A percentile compares a stretch with the other conserved stretches of the same genome.
phyloP scores from a whole-genome alignment of 2,888 invertebrate species.

The Hartigia nigra region DNA sequence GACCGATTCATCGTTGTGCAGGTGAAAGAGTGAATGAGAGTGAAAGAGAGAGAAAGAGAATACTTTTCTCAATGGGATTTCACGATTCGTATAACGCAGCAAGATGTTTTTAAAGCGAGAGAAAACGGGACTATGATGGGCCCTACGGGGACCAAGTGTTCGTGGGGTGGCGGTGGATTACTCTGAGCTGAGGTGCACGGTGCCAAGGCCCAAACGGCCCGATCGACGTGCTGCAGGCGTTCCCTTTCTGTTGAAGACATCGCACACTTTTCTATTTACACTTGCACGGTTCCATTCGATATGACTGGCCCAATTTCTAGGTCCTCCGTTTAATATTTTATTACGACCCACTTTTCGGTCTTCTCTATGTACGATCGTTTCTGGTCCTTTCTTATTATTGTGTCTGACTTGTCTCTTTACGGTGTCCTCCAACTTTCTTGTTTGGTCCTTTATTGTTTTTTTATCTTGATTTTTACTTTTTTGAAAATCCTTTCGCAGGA shows the following conservation, averaged over 20 bases:
- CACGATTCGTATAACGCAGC: neutral
- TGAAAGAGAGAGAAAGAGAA: neutral
- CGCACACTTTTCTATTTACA: conserved; percentile 1
- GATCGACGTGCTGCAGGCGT: conserved; percentile 17
- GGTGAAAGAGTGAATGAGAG: neutral
- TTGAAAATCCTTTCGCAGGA: neutral
- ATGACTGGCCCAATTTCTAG: neutral
- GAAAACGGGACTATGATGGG: neutral
- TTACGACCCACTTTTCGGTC: neutral
- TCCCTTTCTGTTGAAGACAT: neutral
- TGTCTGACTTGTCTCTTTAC: neutral
- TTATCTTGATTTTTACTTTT: neutral
- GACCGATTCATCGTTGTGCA: neutral
- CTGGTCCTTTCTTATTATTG: neutral
- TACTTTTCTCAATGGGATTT: neutral
- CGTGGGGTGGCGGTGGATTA: conserved; percentile 23
- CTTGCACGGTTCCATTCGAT: neutral
- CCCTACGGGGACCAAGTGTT: conserved; percentile 14
- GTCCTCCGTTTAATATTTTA: neutral
- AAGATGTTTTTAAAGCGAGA: neutral
- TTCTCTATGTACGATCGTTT: neutral
- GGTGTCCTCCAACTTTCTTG: neutral
- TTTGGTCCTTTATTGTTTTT: neutral
- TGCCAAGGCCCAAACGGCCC: conserved; percentile 7
- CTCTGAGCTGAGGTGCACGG: conserved; percentile 4